Evolutionary conservation across 2,888 invertebrate genomes (phyloP).

Genomic region (Alloplasta piceator): DNA sequence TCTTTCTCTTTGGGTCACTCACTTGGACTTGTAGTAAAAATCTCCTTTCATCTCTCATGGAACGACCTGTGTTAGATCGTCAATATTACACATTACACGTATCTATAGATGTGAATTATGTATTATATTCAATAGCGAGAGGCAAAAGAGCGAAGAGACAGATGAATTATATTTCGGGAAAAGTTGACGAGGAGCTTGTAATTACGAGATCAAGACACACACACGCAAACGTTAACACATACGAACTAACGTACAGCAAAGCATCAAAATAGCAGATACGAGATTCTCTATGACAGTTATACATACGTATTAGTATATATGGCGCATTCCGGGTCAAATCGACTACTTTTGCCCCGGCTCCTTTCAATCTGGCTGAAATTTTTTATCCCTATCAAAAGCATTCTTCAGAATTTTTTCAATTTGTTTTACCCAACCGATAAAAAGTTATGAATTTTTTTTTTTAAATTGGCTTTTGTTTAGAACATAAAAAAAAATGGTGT

Average conservation of each 20-base stretch:
- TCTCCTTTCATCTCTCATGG: slow-evolving; percentile 15
- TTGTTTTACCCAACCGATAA: too few species aligned
- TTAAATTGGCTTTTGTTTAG: too few species aligned
- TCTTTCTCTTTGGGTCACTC: neutral
- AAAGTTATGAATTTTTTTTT: too few species aligned
- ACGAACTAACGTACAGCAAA: slow-evolving; percentile 12
- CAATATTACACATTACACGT: slow-evolving; percentile 17
- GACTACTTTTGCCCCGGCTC: too few species aligned
- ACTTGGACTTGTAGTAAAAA: neutral
- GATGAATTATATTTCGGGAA: slow-evolving; percentile 44
- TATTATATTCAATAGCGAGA: neutral
- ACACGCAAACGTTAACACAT: slow-evolving; percentile 9
- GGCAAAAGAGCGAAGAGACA: neutral
- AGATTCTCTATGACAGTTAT: slow-evolving; percentile 43
- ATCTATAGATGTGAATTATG: neutral
- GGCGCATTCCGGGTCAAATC: too few species aligned
- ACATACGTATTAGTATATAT: neutral
- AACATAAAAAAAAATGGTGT: too few species aligned
- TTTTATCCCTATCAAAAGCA: too few species aligned
- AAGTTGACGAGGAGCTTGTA: slow-evolving; percentile 46
- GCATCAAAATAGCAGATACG: slow-evolving; percentile 12
- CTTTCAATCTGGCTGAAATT: too few species aligned
- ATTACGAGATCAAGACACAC: slow-evolving; percentile 22
- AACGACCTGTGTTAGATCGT: slow-evolving; percentile 24
- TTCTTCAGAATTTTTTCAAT: too few species aligned